phyloP scores from a whole-genome alignment of 2,113 vertebrate species.

The Brachyistius frenatus region DNA sequence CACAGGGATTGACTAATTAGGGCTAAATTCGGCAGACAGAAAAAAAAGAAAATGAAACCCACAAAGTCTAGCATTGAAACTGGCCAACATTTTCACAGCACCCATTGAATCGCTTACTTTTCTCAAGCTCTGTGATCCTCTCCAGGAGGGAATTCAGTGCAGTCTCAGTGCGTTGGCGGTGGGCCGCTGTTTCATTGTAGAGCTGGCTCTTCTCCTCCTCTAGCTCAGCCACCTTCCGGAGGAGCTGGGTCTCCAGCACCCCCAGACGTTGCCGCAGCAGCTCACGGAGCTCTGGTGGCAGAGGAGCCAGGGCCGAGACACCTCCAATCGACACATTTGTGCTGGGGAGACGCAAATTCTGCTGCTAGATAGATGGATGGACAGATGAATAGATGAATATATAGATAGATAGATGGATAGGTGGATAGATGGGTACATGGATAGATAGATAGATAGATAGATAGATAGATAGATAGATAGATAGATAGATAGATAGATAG shows the following conservation, averaged over 20 bases:
- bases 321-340: constrained; percentile 75
- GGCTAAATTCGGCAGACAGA: constrained; percentile 48
- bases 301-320: constrained; percentile 72
- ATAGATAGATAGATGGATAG: constrained; percentile 29
- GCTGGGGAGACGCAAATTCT: constrained; percentile 88
- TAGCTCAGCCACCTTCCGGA: constrained; percentile 94
- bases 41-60: constrained; percentile 5
- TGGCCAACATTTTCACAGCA: constrained; percentile 23
- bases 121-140: constrained; percentile 94
- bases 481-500: constrained; percentile 43
- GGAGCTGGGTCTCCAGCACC: constrained; percentile 92
- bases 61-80: constrained; percentile 30
- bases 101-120: constrained; percentile 85
- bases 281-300: constrained; percentile 91
- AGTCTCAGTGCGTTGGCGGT: constrained; percentile 93
- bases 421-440: constrained; percentile 42
- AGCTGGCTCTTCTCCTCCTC: constrained; percentile 96
- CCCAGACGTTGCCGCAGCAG: constrained; percentile 92
- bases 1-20: constrained; percentile 59
- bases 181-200: constrained; percentile 94
- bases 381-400: neutral
- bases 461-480: constrained; percentile 27
- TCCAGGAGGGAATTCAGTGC: constrained; percentile 92
- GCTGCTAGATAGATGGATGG: constrained; percentile 80
- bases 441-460: constrained; percentile 1